Conservation (phyloP, 30 jellyfish, hydroid and myxozoan genomes). For the Aurelia aurita complex sp. Pacific region DNA sequence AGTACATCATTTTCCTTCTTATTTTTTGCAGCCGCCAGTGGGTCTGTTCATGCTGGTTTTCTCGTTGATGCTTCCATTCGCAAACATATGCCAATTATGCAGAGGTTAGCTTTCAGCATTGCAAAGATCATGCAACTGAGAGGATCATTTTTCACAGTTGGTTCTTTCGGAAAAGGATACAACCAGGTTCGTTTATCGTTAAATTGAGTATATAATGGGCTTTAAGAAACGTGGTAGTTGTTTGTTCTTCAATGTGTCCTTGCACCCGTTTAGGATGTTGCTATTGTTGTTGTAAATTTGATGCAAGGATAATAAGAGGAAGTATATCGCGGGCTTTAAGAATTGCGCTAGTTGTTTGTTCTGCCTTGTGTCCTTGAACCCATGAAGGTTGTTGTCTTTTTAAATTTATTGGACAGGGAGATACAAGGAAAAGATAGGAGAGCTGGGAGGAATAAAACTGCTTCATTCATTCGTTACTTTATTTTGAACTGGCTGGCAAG, state of each 20-base stretch:
- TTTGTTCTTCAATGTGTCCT: background rate
- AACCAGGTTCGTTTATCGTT: slow-evolving; percentile 31
- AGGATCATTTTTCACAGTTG: slow-evolving; percentile 33
- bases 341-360: background rate
- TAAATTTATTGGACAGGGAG: no score
- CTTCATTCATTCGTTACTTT: no score
- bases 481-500: no score
- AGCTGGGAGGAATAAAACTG: no score
- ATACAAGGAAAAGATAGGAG: no score
- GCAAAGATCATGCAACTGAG: slow-evolving; percentile 18
- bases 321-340: background rate
- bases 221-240: background rate
- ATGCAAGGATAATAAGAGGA: background rate
- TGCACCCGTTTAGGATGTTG: background rate
- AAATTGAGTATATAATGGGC: background rate
- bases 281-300: background rate
- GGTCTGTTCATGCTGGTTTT: slow-evolving; percentile 54
- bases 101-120: slow-evolving; percentile 43
- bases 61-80: slow-evolving; percentile 73
- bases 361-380: background rate
- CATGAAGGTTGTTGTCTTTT: no score
- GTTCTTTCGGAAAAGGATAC: slow-evolving; percentile 60
- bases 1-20: background rate
- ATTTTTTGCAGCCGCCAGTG: slow-evolving; percentile 25
- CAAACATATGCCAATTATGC: slow-evolving; percentile 66